phyloP scores from a whole-genome alignment of 2,113 vertebrate species.

The Ceratotherium simum region DNA sequence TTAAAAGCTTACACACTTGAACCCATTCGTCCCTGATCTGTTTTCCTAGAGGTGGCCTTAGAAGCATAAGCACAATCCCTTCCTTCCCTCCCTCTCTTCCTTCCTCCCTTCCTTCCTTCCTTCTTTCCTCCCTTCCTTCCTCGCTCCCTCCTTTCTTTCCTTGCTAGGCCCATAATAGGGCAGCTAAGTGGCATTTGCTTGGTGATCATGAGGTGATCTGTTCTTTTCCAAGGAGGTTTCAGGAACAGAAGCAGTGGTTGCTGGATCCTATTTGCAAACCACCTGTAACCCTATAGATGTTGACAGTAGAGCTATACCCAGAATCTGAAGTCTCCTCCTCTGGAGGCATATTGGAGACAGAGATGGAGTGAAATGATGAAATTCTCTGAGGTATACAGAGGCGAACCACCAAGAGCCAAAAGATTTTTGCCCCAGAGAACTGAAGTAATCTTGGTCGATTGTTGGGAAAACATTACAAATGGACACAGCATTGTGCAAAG shows the following conservation, averaged over 20 bases:
- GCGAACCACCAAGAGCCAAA: background rate
- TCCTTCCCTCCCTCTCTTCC: no score
- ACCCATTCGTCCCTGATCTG: background rate
- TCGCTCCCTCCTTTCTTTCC: background rate
- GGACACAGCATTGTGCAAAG: background rate
- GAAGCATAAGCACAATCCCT: background rate
- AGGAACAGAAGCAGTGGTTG: background rate
- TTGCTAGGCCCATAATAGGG: background rate
- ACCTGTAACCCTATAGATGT: background rate
- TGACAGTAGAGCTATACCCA: background rate
- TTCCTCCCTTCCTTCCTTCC: no score
- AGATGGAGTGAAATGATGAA: background rate
- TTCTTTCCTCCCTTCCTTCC: no score
- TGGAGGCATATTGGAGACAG: background rate
- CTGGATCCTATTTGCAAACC: background rate
- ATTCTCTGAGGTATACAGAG: background rate
- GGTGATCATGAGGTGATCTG: background rate
- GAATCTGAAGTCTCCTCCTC: background rate
- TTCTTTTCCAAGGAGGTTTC: background rate
- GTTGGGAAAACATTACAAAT: background rate
- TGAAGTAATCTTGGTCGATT: background rate
- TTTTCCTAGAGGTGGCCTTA: background rate
- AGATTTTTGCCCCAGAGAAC: slow-evolving; percentile 1
- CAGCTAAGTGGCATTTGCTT: background rate
- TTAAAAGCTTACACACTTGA: background rate